Evolutionary conservation across 2,888 invertebrate species (phyloP).

Genomic region (Heliconius erato): DNA sequence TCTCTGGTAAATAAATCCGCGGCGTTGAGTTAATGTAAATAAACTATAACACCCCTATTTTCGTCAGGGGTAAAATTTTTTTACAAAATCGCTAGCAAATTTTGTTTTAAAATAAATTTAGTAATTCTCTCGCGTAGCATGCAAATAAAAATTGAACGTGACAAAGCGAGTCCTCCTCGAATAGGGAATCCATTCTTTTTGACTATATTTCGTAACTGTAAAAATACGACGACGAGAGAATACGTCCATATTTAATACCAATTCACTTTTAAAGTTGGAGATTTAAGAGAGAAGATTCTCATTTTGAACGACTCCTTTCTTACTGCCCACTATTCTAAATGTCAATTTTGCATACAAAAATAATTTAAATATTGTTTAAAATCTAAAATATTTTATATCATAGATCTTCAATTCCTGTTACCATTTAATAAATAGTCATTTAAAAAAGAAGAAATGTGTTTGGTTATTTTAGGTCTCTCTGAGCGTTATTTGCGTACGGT

Average conservation of each 20-base stretch:
- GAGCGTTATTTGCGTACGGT: too few species aligned
- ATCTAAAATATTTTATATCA: too few species aligned
- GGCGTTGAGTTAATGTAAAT: too few species aligned
- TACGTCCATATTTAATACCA: neutral
- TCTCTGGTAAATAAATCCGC: neutral
- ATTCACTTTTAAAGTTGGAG: neutral
- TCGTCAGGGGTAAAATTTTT: neutral
- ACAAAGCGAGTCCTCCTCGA: conserved; percentile 8
- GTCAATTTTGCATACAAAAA: neutral
- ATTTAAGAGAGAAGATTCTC: conserved; percentile 1
- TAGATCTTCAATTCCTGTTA: too few species aligned
- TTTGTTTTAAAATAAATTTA: conserved; percentile 2
- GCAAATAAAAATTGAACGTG: conserved; percentile 28
- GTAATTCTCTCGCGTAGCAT: conserved; percentile 24
- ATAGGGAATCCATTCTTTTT: conserved; percentile 17
- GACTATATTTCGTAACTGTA: conserved; percentile 10
- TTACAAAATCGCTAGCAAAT: neutral
- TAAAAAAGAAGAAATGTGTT: too few species aligned
- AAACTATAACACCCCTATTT: neutral
- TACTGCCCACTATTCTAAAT: neutral
- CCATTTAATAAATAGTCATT: too few species aligned
- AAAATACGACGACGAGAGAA: neutral
- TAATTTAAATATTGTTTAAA: too few species aligned
- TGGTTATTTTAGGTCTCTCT: too few species aligned
- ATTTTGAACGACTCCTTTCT: neutral